Conservation (phyloP, 2,797 vertebrate species). For the Falco columbarius region DNA sequence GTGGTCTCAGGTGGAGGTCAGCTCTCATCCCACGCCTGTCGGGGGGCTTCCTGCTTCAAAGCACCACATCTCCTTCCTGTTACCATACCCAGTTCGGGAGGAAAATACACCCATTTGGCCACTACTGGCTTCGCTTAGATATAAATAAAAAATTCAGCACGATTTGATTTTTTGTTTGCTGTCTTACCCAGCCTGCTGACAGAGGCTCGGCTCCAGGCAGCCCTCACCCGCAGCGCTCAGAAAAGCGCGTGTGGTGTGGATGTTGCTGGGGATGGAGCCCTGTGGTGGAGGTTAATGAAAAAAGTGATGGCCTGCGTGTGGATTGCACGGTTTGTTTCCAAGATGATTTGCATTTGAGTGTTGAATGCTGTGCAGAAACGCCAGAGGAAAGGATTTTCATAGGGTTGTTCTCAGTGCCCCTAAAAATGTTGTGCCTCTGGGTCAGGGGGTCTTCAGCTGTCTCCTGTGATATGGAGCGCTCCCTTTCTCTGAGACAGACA, state of each 20-base stretch:
- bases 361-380: not conserved
- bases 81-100: not conserved
- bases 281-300: slow-evolving; percentile 30
- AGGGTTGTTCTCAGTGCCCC: not conserved
- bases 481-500: not conserved
- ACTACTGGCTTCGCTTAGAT: not conserved
- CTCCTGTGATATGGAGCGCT: not conserved
- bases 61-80: not conserved
- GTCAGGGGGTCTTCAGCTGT: not conserved
- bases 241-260: not conserved
- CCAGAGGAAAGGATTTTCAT: not conserved
- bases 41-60: slow-evolving; percentile 12
- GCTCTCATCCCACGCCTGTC: not conserved
- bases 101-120: not conserved
- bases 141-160: not conserved
- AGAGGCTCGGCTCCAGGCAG: slow-evolving; percentile 3
- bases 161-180: slow-evolving; percentile 27
- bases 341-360: not conserved
- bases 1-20: slow-evolving; percentile 30
- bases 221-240: not conserved
- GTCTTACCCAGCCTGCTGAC: not conserved
- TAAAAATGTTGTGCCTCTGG: not conserved
- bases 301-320: not conserved
- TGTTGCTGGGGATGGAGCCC: slow-evolving; percentile 4
- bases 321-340: not conserved